These are phyloP conservation scores for Neria commutata DNA, from an alignment of 2,888 invertebrate species.

Conservation along the genomic window DNA sequence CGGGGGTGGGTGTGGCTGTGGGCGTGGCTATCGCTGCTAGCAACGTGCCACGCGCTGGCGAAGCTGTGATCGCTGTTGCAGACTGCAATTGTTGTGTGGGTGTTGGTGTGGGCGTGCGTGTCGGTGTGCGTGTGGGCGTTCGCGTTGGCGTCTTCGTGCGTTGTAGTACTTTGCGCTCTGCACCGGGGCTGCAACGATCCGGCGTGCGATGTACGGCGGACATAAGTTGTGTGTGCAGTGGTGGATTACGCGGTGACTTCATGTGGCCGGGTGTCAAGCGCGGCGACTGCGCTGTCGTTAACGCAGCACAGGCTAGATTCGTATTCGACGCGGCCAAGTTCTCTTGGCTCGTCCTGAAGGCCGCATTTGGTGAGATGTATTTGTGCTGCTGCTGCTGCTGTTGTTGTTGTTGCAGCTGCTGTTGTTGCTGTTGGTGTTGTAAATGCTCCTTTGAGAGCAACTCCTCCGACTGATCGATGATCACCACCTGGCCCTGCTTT, in stretches of 20 bases:
- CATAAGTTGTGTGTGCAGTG: slow-evolving; percentile 20
- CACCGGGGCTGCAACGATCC: slow-evolving; percentile 38
- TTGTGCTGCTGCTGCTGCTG: slow-evolving; percentile 46
- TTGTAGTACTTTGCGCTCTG: slow-evolving; percentile 38
- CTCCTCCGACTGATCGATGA: slow-evolving; percentile 69
- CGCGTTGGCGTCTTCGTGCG: slow-evolving; percentile 42
- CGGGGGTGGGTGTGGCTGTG: slow-evolving; percentile 40
- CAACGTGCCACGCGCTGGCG: slow-evolving; percentile 30
- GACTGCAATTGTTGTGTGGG: slow-evolving; percentile 43
- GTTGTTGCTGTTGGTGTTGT: slow-evolving; percentile 46
- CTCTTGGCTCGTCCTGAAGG: slow-evolving; percentile 41
- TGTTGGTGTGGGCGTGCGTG: slow-evolving; percentile 45
- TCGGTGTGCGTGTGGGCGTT: slow-evolving; percentile 43
- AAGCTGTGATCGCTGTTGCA: slow-evolving; percentile 23
- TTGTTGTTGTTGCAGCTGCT: slow-evolving; percentile 36
- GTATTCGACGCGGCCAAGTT: slow-evolving; percentile 23
- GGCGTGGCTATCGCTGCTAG: slow-evolving; percentile 33
- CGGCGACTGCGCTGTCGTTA: slow-evolving; percentile 33
- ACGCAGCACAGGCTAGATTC: slow-evolving; percentile 18
- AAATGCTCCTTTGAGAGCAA: slow-evolving; percentile 53
- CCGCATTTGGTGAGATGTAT: slow-evolving; percentile 41
- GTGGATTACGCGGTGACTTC: slow-evolving; percentile 38
- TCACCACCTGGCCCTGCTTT: slow-evolving; percentile 75
- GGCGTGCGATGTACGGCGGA: slow-evolving; percentile 27
- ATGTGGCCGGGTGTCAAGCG: slow-evolving; percentile 41